Percentiles rank a stretch among this genome's conserved stretches.
Conservation (phyloP, 1,140 invertebrate species). For the Scaptomyza pallida region DNA sequence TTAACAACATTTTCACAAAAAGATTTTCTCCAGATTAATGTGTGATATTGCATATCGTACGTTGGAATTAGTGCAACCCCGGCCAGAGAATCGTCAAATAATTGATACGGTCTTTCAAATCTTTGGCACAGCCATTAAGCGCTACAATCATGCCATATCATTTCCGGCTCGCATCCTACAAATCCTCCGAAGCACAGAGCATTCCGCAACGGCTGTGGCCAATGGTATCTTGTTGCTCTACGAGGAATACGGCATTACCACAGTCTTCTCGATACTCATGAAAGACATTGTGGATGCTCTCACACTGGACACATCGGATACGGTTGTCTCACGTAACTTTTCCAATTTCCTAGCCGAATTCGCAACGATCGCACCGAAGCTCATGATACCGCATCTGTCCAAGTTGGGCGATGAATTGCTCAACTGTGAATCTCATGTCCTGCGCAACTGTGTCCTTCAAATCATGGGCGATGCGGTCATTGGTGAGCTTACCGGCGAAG, state of each 20-base stretch:
- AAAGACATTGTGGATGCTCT: conserved; percentile 72
- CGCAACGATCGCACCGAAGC: conserved; percentile 56
- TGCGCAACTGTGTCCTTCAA: conserved; percentile 92
- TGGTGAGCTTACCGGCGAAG: conserved; percentile 88
- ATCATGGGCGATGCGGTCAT: conserved; percentile 91
- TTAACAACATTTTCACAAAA: too few species aligned
- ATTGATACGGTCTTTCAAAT: conserved; percentile 91
- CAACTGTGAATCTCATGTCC: conserved; percentile 87
- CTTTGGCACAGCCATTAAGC: conserved; percentile 91
- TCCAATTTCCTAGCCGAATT: conserved; percentile 76
- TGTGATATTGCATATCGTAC: conserved; percentile 86
- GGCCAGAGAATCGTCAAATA: conserved; percentile 87
- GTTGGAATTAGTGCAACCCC: conserved; percentile 86
- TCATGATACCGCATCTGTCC: conserved; percentile 77
- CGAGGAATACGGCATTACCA: conserved; percentile 74
- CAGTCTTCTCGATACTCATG: conserved; percentile 70
- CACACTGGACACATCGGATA: conserved; percentile 60
- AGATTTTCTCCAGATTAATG: conserved; percentile 54
- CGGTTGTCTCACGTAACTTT: conserved; percentile 67
- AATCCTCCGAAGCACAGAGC: conserved; percentile 70
- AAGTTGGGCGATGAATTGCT: conserved; percentile 74
- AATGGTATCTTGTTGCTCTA: conserved; percentile 72
- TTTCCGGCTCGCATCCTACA: conserved; percentile 87
- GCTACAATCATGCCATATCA: conserved; percentile 90
- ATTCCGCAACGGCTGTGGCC: conserved; percentile 63